A percentile compares a stretch with the other conserved stretches of the same genome.
phyloP scores from a whole-genome alignment of 2,888 invertebrate genomes.

The Ornithoptera priamus region DNA sequence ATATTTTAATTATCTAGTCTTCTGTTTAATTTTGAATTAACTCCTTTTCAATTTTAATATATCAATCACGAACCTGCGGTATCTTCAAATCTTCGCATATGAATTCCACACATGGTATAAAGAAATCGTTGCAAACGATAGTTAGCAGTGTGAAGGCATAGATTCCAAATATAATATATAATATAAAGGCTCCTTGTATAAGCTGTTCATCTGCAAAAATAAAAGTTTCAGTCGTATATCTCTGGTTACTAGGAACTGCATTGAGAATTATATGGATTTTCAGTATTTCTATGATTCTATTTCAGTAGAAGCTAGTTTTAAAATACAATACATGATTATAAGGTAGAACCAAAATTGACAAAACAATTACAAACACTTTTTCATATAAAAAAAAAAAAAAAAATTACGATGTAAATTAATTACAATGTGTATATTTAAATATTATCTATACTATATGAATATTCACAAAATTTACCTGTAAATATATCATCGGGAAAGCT shows the following conservation, averaged over 20 bases:
- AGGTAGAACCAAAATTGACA: no score
- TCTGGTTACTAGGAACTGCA: background rate
- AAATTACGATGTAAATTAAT: no score
- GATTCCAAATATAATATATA: constrained; percentile 87
- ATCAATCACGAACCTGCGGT: constrained; percentile 75
- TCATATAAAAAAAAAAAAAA: no score
- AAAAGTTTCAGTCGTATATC: background rate
- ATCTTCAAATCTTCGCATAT: constrained; percentile 90
- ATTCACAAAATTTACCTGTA: constrained; percentile 48
- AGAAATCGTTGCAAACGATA: constrained; percentile 94
- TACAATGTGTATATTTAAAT: no score
- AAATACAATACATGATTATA: no score
- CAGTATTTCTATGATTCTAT: no score
- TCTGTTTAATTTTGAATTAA: no score
- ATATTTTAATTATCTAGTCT: no score
- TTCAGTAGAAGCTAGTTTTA: no score
- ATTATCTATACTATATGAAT: background rate
- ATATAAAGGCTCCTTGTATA: constrained; percentile 86
- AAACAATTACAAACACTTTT: no score
- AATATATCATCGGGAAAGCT: constrained; percentile 80
- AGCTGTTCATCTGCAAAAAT: constrained; percentile 83
- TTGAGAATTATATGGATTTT: no score
- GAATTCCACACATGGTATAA: constrained; percentile 92
- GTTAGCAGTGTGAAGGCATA: constrained; percentile 93
- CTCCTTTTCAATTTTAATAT: background rate